These are phyloP conservation scores for Tenthredo mesomela DNA, from an alignment of 2,888 invertebrate species.

Conservation along the genomic window DNA sequence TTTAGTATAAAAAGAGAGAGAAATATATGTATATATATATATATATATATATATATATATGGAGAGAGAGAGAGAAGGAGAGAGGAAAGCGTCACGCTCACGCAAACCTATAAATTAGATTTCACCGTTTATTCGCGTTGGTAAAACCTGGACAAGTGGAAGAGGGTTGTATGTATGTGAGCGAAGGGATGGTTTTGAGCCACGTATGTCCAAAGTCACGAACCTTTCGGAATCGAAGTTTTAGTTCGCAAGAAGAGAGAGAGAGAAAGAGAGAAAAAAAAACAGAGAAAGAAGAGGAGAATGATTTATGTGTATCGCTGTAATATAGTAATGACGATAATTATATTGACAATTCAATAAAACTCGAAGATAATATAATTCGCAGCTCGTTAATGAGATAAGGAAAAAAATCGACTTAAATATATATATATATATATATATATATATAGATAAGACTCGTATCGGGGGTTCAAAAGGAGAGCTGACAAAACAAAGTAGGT, in stretches of 20 bases:
- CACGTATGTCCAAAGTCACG: neutral
- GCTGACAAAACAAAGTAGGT: constrained; percentile 20
- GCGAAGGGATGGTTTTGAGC: constrained; percentile 3
- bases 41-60: neutral
- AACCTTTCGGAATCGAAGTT: neutral
- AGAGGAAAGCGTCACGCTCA: constrained; percentile 20
- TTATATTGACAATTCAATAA: neutral
- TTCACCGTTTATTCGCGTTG: constrained; percentile 49
- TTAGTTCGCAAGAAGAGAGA: neutral
- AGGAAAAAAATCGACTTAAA: neutral
- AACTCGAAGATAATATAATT: neutral
- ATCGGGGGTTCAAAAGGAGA: constrained; percentile 14
- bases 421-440: too few species aligned
- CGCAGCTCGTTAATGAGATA: neutral
- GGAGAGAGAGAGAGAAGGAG: neutral
- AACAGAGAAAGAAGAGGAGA: neutral
- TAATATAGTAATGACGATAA: neutral
- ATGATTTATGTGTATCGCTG: neutral
- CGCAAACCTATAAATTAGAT: constrained; percentile 39
- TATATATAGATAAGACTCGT: too few species aligned
- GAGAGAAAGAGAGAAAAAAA: neutral
- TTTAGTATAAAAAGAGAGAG: neutral
- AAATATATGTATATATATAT: too few species aligned
- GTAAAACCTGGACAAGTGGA: constrained; percentile 15
- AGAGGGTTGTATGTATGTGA: neutral